phyloP scores from a whole-genome alignment of 2,888 invertebrate species.

The Sphaeridia pumilis region DNA sequence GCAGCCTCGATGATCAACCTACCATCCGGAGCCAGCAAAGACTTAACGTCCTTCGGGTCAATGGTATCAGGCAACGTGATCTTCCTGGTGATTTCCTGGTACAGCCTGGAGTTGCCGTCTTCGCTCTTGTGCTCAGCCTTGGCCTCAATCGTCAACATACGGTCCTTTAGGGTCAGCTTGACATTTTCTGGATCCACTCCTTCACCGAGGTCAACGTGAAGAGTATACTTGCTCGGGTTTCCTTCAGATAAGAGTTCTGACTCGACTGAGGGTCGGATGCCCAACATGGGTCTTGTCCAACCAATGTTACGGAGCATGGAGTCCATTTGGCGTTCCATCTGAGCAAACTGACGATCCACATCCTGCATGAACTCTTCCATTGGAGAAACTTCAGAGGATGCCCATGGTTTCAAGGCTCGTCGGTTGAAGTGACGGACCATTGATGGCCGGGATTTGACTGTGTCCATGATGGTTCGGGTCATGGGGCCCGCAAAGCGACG shows the following conservation, averaged over 20 bases:
- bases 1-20: slow-evolving; percentile 32
- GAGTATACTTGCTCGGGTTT: slow-evolving; percentile 16
- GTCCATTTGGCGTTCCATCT: neutral
- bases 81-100: slow-evolving; percentile 27
- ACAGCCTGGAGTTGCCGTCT: slow-evolving; percentile 27
- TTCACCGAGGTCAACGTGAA: slow-evolving; percentile 28
- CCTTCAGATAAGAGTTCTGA: slow-evolving; percentile 4
- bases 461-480: too few relatives aligned
- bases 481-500: neutral
- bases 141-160: slow-evolving; percentile 24
- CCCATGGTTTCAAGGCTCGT: neutral
- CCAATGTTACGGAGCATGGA: neutral
- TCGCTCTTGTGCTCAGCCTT: slow-evolving; percentile 28
- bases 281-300: neutral
- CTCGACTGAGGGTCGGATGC: neutral
- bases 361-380: slow-evolving; percentile 3
- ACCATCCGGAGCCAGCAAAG: slow-evolving; percentile 25
- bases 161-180: slow-evolving; percentile 28
- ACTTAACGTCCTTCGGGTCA: slow-evolving; percentile 25
- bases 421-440: slow-evolving; percentile 1
- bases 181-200: slow-evolving; percentile 34
- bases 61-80: slow-evolving; percentile 33
- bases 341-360: slow-evolving; percentile 4
- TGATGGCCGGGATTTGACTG: too few relatives aligned
- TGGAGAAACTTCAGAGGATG: neutral